Base-by-base conservation (phyloP, 2,888 invertebrate genomes). In the Metopia argyrocephala region DNA sequence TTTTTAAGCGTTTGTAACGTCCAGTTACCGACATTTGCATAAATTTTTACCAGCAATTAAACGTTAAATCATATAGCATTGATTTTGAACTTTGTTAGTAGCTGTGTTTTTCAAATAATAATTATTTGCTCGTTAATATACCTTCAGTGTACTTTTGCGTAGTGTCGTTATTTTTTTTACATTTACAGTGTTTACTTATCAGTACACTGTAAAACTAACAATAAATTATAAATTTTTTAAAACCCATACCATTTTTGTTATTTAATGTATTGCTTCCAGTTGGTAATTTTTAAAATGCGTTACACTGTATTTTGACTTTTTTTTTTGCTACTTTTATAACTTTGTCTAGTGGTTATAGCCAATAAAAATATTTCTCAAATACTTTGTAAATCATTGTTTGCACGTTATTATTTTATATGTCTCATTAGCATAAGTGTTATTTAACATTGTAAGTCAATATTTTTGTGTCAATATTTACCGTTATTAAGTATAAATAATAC, bases 71-170 rank as follows among this genome's bases (percentile, higher is more conserved):
- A 20, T 27, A 65, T 21, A 62, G 50, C 74, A 82, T 74, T 79
- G 83, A 78, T 71, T 76, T 79, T 82, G 75, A 79, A 76, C 71
- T 73, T 71, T 64, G 28, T 46, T 46, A 48, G 12, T 57, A 15
- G 3, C 28, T 20, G 12, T 45, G 5, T 31, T 62, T 59, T 28
- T 28, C 12, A 9, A 31, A 38, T n/a, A 28, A 27, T 45, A 68
- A 74, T 76, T 70, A 61, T 79, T 75, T 82, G 59, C 71, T 61
- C 57, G 38, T 61, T 45, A 59, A 38, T 66, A 48, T 28, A 65
- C 38, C 9, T 21, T 61, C 28, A 31, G 23, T 68, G 27, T 48
- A 65, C 56, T 38, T 20, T 38, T 45, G 18, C 27, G 3, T 65
- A 27, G 28, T 56, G 38, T 38, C 27, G n/a, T 48, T 46, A 15